phyloP scores from a whole-genome alignment of 1,140 invertebrate genomes.

The Drosophila guanche region DNA sequence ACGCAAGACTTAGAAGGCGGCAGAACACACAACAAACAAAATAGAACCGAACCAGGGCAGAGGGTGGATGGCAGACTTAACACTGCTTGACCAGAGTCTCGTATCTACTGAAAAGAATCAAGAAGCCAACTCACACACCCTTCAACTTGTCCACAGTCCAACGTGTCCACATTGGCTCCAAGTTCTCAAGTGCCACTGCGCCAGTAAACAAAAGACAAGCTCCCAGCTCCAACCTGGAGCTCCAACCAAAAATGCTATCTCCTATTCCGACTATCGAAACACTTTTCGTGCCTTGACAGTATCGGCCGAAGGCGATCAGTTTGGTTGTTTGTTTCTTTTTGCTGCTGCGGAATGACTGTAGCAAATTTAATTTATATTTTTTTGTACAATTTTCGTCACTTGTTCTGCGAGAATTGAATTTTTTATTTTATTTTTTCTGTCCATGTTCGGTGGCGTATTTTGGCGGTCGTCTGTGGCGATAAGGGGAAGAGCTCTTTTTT shows the following conservation, averaged over 20 bases:
- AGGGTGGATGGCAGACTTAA: slow-evolving; percentile 25
- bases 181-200: slow-evolving; percentile 24
- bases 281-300: slow-evolving; percentile 70
- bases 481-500: slow-evolving; percentile 44
- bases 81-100: slow-evolving; percentile 53
- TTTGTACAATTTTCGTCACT: slow-evolving; percentile 27
- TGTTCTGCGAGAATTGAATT: slow-evolving; percentile 34
- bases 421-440: slow-evolving; percentile 25
- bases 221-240: slow-evolving; percentile 10
- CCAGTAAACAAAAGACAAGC: slow-evolving; percentile 33
- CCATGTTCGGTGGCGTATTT: slow-evolving; percentile 31
- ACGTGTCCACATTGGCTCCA: no score
- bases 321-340: not conserved
- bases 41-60: not conserved
- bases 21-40: slow-evolving; percentile 26
- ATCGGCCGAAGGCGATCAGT: slow-evolving; percentile 58
- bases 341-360: slow-evolving; percentile 42
- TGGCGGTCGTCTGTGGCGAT: slow-evolving; percentile 45
- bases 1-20: slow-evolving; percentile 69
- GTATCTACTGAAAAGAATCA: slow-evolving; percentile 49
- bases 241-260: slow-evolving; percentile 30
- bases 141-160: slow-evolving; percentile 33
- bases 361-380: slow-evolving; percentile 71
- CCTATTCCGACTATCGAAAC: slow-evolving; percentile 23
- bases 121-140: slow-evolving; percentile 28